Evolutionary conservation across 2,888 invertebrate genomes (phyloP).

Genomic region (Hirtodrosophila cameraria): DNA sequence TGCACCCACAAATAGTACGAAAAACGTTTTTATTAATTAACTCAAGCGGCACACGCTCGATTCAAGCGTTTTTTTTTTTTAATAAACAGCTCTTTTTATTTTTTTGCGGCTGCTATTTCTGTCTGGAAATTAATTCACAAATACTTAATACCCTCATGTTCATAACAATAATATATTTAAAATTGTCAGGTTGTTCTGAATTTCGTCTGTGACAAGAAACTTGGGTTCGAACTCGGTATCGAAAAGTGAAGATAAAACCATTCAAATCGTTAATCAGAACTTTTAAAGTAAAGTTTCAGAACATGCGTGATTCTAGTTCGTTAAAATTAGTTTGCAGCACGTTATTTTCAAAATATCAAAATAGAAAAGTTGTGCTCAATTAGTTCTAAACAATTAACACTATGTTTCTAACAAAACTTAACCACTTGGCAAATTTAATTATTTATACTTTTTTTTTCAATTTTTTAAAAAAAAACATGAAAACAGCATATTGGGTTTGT

Average conservation of each 20-base stretch:
- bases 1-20: slow-evolving; percentile 12
- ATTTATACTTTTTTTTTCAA: background rate
- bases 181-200: too few relatives aligned
- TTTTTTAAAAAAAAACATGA: background rate
- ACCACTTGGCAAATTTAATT: background rate
- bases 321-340: too few relatives aligned
- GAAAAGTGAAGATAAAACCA: too few relatives aligned
- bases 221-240: too few relatives aligned
- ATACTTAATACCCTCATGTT: slow-evolving; percentile 12
- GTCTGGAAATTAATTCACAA: background rate
- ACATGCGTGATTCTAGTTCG: too few relatives aligned
- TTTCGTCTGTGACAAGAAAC: too few relatives aligned
- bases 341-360: too few relatives aligned
- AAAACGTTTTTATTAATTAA: slow-evolving; percentile 60
- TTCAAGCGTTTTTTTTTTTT: slow-evolving; percentile 59
- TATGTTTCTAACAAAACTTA: background rate
- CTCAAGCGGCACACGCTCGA: slow-evolving; percentile 45
- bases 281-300: too few relatives aligned
- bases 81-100: slow-evolving; percentile 55
- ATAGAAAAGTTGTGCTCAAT: too few relatives aligned
- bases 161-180: background rate
- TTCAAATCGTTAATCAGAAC: too few relatives aligned
- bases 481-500: too few relatives aligned
- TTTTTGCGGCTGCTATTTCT: slow-evolving; percentile 1
- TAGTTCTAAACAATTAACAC: too few relatives aligned